Conservation (phyloP, 2,113 vertebrate genomes). For the Onychostoma macrolepis region DNA sequence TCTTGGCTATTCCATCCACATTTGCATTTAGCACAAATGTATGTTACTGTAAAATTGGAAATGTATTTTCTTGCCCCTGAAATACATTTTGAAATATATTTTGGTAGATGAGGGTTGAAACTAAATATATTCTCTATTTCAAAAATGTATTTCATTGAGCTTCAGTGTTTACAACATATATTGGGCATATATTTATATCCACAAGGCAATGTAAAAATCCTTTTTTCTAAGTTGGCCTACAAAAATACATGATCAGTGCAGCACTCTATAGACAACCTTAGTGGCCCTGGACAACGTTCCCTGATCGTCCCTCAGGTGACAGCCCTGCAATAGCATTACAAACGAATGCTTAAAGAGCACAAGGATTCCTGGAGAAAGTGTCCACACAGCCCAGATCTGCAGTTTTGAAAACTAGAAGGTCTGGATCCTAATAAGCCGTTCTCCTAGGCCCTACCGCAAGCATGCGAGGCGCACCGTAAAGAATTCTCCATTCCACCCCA, state of each 20-base stretch:
- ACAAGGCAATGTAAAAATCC: neutral
- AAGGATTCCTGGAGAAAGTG: slow-evolving; percentile 14
- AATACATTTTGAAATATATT: neutral
- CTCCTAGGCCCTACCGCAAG: slow-evolving; percentile 35
- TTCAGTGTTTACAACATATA: too few relatives aligned
- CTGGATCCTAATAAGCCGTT: slow-evolving; percentile 9
- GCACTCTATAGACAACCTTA: neutral
- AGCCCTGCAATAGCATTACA: neutral
- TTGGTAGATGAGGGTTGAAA: neutral
- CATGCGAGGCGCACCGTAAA: slow-evolving; percentile 32
- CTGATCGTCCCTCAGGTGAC: neutral
- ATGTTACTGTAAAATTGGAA: too few relatives aligned
- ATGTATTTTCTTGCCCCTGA: too few relatives aligned
- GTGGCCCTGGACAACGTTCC: neutral
- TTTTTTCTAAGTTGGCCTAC: neutral
- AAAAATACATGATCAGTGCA: neutral
- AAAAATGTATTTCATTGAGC: neutral
- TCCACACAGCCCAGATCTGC: slow-evolving; percentile 19
- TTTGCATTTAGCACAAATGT: too few relatives aligned
- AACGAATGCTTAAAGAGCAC: neutral
- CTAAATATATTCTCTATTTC: neutral
- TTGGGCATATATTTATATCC: neutral
- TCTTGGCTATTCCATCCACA: neutral
- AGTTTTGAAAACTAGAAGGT: neutral
- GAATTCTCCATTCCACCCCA: slow-evolving; percentile 33